Base-by-base conservation (phyloP, 2,888 invertebrate species). In the Norana najaformis region DNA sequence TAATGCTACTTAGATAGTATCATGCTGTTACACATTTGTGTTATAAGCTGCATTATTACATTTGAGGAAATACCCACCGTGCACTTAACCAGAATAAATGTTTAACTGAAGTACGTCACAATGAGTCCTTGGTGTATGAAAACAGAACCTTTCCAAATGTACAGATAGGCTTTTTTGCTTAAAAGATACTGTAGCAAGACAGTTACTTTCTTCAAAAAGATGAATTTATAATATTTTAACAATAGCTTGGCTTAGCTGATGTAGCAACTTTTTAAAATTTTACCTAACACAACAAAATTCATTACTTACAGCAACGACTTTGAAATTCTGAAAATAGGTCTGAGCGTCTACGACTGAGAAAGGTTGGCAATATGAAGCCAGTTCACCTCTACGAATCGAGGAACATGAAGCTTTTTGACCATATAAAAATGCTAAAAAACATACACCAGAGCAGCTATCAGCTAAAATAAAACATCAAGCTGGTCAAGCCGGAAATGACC, bases 361-460 rank as follows among this genome's bases (percentile, higher is more conserved):
- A 13, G 89, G 90, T 1, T 83, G 89, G 90, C 92, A 92, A 41
- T 92, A 92, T 8, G 91, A 90, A 14, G 83, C 41, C n/a, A 93
- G 90, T 35, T 91, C 89, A 1, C 91, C 85, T 23, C 34, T 85
- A 35, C 85, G 88, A 0, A 94, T 37, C 38, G 89, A 90, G 85
- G 94, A 91, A 93, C 94, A 94, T 18, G 92, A 91, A 82, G 91
- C 91, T 4, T 88, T 91, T 82, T 92, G 91, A 88, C 93, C 93
- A 41, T 91, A 89, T 90, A 94, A 91, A 90, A 93, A 94, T 8
- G 93, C 94, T 20, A 93, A 93, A 94, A 89, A 89, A 69, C 69
- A 69, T n/a, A n/a, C n/a, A 69, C 30, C 69, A 69, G 69, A 69
- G 11, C 69, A 69, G 69, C n/a, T n/a, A n/a, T n/a, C n/a, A n/a